Conservation (phyloP, 2,888 invertebrate species). For the Mythimna pallens region DNA sequence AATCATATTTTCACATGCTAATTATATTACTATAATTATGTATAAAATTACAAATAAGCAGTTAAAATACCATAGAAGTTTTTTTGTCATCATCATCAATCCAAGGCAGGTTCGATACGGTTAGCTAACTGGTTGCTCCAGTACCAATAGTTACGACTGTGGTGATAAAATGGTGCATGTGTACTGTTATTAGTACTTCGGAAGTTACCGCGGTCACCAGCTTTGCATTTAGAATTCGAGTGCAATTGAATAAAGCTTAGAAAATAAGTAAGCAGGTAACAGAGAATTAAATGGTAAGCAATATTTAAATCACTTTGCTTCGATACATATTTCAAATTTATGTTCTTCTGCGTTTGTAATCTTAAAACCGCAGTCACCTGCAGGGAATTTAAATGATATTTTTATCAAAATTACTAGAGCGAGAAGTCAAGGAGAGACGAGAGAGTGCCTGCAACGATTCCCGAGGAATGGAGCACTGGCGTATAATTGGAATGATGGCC, state of each 20-base stretch:
- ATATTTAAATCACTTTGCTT: background rate
- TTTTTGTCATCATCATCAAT: no score
- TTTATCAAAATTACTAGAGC: constrained; percentile 10
- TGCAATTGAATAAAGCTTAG: constrained; percentile 1
- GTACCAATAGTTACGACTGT: background rate
- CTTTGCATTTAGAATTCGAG: constrained; percentile 11
- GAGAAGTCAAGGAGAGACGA: background rate
- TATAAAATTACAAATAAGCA: no score
- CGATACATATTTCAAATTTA: background rate
- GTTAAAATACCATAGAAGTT: no score
- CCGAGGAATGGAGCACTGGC: background rate
- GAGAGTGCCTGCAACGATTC: background rate
- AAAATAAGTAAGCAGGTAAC: background rate
- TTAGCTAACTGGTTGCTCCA: constrained; percentile 20
- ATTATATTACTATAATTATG: no score
- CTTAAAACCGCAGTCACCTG: background rate
- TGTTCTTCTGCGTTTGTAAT: background rate
- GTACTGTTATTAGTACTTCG: background rate
- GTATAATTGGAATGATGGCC: background rate
- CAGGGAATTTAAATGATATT: constrained; percentile 10
- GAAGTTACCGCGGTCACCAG: background rate
- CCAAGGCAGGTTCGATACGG: constrained; percentile 16
- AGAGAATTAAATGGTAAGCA: background rate
- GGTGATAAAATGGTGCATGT: background rate
- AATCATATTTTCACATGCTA: no score